Conservation (phyloP, 2,797 vertebrate genomes). For the Neopelma chrysocephalum region DNA sequence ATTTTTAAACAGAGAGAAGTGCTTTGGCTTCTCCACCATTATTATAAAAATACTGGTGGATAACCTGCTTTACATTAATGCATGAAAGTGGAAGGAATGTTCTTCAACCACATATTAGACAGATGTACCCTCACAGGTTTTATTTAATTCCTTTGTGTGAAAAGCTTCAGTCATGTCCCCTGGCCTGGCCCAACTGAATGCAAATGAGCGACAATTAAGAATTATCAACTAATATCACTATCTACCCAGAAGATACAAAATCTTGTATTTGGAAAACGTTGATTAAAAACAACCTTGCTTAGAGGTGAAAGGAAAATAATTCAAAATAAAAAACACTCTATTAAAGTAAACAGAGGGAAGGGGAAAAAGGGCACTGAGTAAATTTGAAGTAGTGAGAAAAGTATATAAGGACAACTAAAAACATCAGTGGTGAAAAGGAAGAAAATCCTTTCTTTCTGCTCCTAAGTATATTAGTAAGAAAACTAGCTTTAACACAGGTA, state of each 20-base stretch:
- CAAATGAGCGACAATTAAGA: background rate
- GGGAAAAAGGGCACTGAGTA: background rate
- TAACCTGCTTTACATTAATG: background rate
- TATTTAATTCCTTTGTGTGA: background rate
- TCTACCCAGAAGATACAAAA: background rate
- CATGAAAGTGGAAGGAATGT: background rate
- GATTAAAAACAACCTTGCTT: background rate
- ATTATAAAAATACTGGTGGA: background rate
- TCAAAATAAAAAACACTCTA: background rate
- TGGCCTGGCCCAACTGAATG: background rate
- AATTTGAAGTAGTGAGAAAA: background rate
- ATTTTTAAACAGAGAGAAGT: background rate
- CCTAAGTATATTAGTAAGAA: background rate
- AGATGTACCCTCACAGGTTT: background rate
- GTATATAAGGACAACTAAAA: background rate
- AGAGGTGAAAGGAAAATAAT: background rate
- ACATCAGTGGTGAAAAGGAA: background rate
- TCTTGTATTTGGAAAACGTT: background rate
- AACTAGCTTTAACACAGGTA: background rate
- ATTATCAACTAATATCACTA: background rate
- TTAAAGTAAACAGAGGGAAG: background rate
- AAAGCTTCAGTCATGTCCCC: background rate
- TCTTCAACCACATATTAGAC: background rate
- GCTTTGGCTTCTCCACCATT: background rate
- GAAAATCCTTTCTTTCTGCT: background rate